These are phyloP conservation scores for Conomelus anceps DNA, from an alignment of 2,888 invertebrate species.

Conservation along the genomic window DNA sequence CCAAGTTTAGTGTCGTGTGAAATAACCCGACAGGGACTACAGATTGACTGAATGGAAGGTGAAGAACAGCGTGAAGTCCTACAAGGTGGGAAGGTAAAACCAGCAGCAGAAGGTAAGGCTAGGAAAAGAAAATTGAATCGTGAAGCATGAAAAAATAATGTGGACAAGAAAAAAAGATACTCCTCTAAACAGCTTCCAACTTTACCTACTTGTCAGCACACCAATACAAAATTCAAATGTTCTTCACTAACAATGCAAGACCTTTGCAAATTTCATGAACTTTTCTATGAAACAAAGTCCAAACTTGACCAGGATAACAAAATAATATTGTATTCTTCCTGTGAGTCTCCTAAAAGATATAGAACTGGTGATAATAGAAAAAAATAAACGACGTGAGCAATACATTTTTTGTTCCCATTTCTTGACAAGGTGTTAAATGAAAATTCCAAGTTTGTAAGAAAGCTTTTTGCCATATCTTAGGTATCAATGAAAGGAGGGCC, in stretches of 20 bases:
- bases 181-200: neutral
- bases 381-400: neutral
- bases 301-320: neutral
- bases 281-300: neutral
- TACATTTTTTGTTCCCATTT: neutral
- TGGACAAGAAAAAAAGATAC: neutral
- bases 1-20: no score
- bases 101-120: neutral
- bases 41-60: neutral
- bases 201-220: neutral
- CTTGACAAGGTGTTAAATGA: neutral
- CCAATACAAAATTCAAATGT: neutral
- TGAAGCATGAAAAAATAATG: neutral
- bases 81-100: neutral
- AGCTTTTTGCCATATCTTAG: neutral
- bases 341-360: conserved; percentile 1
- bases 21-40: no score
- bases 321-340: neutral
- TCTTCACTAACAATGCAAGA: neutral
- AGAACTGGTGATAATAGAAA: neutral
- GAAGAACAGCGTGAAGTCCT: neutral
- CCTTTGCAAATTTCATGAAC: neutral
- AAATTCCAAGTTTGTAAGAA: conserved; percentile 6
- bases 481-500: neutral
- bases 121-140: neutral